Base-by-base conservation (phyloP, 2,113 vertebrate genomes). In the Proterorhinus semilunaris region DNA sequence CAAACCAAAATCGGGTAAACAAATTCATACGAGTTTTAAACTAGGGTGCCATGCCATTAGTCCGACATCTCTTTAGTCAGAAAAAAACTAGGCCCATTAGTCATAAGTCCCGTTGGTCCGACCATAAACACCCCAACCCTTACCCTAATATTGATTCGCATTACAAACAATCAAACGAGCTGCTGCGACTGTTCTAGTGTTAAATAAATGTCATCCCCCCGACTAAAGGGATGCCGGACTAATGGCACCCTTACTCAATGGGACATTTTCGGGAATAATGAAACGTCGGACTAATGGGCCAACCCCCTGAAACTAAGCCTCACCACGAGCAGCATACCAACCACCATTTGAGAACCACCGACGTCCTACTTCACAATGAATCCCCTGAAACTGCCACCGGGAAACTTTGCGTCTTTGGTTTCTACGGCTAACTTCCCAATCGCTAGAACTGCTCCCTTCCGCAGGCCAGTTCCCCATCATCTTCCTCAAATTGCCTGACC, bases 381-480 rank as follows among this genome's bases (percentile, higher is more conserved):
- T 59, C 59, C 51, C 71, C 54, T 69, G 67, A 74, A 63, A 59
- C 44, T 17, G 62, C 55, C 17, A 70, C 71, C 75, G 71, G 80
- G 17, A 82, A 50, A 49, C 50, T 62, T 74, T 11, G 70, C 69
- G 65, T 77, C 65, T 81, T 80, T 81, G 76, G 69, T 66, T 57
- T 36, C 48, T 66, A 75, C 6, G 10, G 64, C 69, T 71, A 9
- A 78, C 6, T 81, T 78, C 69, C 57, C 48, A 46, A 8, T 10
- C 42, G 55, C 44, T 47, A 7, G 21, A 74, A 42, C 51, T 0
- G 2, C 67, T 66, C 61, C 57, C 58, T 17, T 54, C 9, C 57
- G 16, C 66, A 36, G 4, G 49, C 50, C 27, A 76, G 53, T 65
- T 65, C 66, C 66, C 45, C 72, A 46, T 69, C 43, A 16, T 65